Evolutionary conservation across 1,140 invertebrate genomes (phyloP).

Genomic region (Aethina tumida): DNA sequence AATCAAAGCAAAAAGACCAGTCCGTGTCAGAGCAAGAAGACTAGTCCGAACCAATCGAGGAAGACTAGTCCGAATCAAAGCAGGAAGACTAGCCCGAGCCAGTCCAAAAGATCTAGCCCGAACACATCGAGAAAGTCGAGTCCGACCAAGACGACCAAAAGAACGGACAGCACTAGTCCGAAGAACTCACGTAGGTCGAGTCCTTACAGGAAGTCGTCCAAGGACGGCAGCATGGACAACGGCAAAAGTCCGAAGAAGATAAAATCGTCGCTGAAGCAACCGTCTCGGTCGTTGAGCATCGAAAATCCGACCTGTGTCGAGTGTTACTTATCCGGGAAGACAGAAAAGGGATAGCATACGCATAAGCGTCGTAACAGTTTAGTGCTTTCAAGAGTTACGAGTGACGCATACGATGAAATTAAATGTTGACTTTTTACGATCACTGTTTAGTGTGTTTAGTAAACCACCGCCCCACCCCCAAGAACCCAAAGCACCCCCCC

Average conservation of each 20-base stretch:
- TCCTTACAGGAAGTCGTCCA: constrained; percentile 19
- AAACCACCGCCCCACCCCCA: too few species aligned
- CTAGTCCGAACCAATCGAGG: constrained; percentile 12
- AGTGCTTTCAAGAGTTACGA: constrained; percentile 8
- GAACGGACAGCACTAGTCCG: constrained; percentile 22
- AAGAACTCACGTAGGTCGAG: constrained; percentile 20
- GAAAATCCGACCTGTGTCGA: constrained; percentile 57
- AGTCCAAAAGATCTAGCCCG: constrained; percentile 21
- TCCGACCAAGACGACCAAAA: constrained; percentile 14
- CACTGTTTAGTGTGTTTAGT: constrained; percentile 32
- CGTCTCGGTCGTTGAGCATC: constrained; percentile 32
- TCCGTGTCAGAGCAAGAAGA: constrained; percentile 17
- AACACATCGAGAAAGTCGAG: constrained; percentile 19
- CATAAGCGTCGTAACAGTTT: constrained; percentile 15
- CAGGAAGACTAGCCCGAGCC: constrained; percentile 15
- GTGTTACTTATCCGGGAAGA: constrained; percentile 48
- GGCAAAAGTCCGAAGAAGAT: constrained; percentile 25
- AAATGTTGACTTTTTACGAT: constrained; percentile 14
- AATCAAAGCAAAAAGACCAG: constrained; percentile 19
- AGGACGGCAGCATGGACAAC: constrained; percentile 15
- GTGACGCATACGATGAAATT: constrained; percentile 17
- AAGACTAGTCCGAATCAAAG: constrained; percentile 19
- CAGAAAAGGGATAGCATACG: constrained; percentile 42
- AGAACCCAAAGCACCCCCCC: too few species aligned
- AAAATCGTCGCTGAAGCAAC: constrained; percentile 37